Evolutionary conservation across 2,113 vertebrate genomes (phyloP), one percentile per base, ranked within the genome.

Genomic region (Fulmarus glacialis): DNA sequence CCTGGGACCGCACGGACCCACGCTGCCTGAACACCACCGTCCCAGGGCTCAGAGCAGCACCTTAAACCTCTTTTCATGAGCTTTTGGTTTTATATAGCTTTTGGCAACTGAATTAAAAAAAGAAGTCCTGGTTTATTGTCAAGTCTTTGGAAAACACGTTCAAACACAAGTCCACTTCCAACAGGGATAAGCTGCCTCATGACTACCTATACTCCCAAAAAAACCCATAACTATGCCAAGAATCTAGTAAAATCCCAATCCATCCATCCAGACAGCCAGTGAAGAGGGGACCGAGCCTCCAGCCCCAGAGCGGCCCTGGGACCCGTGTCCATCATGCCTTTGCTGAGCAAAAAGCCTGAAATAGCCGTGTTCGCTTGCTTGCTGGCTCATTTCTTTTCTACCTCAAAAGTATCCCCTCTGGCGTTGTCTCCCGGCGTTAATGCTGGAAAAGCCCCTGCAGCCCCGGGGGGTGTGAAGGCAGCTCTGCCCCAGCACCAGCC

Each of bases 361-460:
- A 20, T 29, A 70, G 40, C 38, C 32, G 6, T 29, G 32, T 62
- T 89, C 16, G 5, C 40, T 82, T 64, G 42, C 20, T 50, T 59
- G 66, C 12, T 4, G 5, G 17, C 15, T 94, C 2, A 0, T 82
- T 82, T 75, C 17, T 55, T 29, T 53, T 79, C 56, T 80, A 8
- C n/a, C 48, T 81, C 42, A 24, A 17, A 45, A 82, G 32, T 3
- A 3, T 59, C 74, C 50, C 24, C 47, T 48, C 43, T 11, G 4
- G 32, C 0, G 0, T 4, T 36, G 24, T 16, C 63, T 75, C 58
- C 52, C 1, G 4, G n/a, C 32, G 15, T n/a, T 63, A n/a, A 77
- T 3, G 48, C 53, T 8, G 45, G 53, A 80, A 85, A 90, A 92
- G 34, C 19, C 75, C 47, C 43, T 1, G 0, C 30, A 66, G 74